These are phyloP conservation scores for Anoplolepis gracilipes DNA, from an alignment of 1,140 invertebrate species.

Conservation along the genomic window DNA sequence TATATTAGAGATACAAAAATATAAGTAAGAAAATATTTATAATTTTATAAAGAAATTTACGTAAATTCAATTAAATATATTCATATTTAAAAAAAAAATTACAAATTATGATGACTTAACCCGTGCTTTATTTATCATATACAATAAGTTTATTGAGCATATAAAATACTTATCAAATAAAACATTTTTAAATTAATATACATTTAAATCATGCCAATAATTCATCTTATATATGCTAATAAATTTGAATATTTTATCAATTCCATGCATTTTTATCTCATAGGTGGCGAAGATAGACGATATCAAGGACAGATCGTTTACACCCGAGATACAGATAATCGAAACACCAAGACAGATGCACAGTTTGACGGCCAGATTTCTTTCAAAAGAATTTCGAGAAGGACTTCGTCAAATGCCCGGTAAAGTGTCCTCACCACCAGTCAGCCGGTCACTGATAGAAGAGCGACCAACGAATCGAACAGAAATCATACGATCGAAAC, in stretches of 20 bases:
- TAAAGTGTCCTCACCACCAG: constrained; percentile 73
- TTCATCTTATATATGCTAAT: background rate
- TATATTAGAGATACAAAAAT: constrained; percentile 13
- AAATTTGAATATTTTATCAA: background rate
- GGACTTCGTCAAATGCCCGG: constrained; percentile 85
- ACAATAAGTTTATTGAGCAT: background rate
- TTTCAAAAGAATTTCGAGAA: constrained; percentile 91
- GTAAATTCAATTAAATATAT: background rate
- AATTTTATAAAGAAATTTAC: background rate
- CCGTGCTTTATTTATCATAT: background rate
- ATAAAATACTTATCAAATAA: background rate
- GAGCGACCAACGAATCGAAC: constrained; percentile 56
- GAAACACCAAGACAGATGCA: constrained; percentile 88
- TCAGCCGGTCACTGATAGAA: constrained; percentile 70
- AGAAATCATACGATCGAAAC: constrained; percentile 66
- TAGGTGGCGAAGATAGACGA: constrained; percentile 65
- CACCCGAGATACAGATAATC: constrained; percentile 80
- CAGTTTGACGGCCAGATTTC: constrained; percentile 92
- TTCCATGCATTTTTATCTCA: constrained; percentile 15
- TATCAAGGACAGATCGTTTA: constrained; percentile 77
- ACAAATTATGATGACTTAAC: background rate
- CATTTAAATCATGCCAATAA: background rate
- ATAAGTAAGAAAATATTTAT: constrained; percentile 66
- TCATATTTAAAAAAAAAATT: background rate
- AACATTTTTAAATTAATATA: background rate